Percentiles rank a stretch among this genome's conserved stretches.
These are phyloP conservation scores for Mesorhabditis belari DNA, from an alignment of 2,888 invertebrate genomes.

Conservation along the genomic window DNA sequence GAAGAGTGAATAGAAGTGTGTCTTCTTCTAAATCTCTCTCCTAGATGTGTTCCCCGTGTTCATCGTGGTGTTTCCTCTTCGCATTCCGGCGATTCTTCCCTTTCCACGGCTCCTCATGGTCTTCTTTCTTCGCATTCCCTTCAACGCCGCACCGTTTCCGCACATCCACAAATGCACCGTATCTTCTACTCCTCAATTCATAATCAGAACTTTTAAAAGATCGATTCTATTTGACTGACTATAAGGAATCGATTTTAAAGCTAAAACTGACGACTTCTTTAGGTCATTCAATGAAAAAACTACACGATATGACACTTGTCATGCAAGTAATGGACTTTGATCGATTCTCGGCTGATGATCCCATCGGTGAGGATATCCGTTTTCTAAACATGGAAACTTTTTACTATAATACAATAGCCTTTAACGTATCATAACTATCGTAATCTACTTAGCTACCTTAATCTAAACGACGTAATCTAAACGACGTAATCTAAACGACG, in stretches of 20 bases:
- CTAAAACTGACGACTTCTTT: constrained; percentile 9
- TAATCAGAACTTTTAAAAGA: background rate
- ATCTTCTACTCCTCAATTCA: background rate
- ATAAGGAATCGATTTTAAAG: background rate
- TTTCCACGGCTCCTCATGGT: constrained; percentile 18
- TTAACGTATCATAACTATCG: no score
- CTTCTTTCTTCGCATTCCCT: background rate
- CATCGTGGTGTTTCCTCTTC: constrained; percentile 26
- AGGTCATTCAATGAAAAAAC: constrained; percentile 49
- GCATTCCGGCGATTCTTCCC: constrained; percentile 11
- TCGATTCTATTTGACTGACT: background rate
- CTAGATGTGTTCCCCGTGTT: constrained; percentile 30
- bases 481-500: no score
- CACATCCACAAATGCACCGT: background rate
- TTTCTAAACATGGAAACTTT: no score
- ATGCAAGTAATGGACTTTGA: constrained; percentile 52
- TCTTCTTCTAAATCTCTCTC: no score
- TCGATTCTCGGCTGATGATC: constrained; percentile 49
- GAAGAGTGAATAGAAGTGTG: no score
- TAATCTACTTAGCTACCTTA: no score
- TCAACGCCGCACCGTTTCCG: background rate
- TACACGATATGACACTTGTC: constrained; percentile 51
- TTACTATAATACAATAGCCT: no score
- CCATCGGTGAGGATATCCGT: constrained; percentile 48
- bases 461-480: no score